These are phyloP conservation scores for Calyptommatus sinebrachiatus DNA, from an alignment of 2,113 vertebrate species.

Conservation along the genomic window DNA sequence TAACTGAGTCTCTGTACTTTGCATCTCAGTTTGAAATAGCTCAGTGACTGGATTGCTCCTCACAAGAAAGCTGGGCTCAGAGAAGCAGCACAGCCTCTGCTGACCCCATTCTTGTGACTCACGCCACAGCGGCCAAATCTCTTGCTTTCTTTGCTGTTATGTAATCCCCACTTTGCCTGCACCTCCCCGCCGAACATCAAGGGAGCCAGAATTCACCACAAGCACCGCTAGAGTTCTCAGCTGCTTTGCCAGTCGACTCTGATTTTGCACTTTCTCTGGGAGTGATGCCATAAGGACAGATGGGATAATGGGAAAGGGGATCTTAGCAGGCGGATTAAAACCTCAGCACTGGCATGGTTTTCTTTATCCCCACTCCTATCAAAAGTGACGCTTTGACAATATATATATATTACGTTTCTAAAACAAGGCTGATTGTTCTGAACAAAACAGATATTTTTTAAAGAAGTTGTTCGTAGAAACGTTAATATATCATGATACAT, in stretches of 20 bases:
- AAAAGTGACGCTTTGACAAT: constrained; percentile 29
- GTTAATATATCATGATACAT: too few relatives aligned
- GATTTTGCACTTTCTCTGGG: neutral
- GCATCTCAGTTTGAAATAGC: neutral
- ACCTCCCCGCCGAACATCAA: too few relatives aligned
- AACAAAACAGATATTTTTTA: neutral
- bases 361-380: neutral
- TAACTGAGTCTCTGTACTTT: constrained; percentile 1
- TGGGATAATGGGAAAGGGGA: constrained; percentile 19
- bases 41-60: neutral
- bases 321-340: constrained; percentile 39
- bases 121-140: neutral
- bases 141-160: neutral
- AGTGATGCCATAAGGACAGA: constrained; percentile 38
- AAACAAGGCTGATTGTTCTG: constrained; percentile 5
- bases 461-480: too few relatives aligned
- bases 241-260: constrained; percentile 2
- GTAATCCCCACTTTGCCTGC: neutral
- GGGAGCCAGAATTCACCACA: constrained; percentile 11
- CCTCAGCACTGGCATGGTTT: constrained; percentile 29
- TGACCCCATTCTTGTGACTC: neutral
- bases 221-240: constrained; percentile 20
- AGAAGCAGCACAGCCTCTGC: neutral
- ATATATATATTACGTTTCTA: neutral
- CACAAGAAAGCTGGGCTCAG: neutral